phyloP scores from a whole-genome alignment of 2,113 vertebrate genomes.

The Lasiurus borealis region DNA sequence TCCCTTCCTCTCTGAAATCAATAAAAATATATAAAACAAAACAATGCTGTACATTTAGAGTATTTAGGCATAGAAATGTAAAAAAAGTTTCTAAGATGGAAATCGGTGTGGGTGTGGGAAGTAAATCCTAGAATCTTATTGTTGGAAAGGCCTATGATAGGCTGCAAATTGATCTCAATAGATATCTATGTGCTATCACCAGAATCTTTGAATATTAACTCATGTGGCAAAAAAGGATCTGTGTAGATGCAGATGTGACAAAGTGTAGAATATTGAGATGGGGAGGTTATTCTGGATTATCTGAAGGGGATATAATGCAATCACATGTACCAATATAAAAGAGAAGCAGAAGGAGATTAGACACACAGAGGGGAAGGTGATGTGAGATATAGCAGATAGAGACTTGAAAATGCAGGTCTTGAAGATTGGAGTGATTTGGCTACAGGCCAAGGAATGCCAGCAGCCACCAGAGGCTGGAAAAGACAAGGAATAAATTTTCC shows the following conservation, averaged over 20 bases:
- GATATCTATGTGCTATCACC: neutral
- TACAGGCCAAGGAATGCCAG: neutral
- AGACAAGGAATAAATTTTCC: neutral
- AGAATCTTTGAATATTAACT: neutral
- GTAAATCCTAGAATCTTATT: neutral
- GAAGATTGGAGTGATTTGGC: neutral
- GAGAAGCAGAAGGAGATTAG: neutral
- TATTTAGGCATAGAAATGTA: neutral
- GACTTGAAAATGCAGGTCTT: conserved; percentile 18
- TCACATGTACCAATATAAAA: neutral
- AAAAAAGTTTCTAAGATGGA: neutral
- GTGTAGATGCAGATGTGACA: neutral
- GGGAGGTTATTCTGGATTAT: neutral
- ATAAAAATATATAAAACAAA: neutral
- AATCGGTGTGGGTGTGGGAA: neutral
- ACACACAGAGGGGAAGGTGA: neutral
- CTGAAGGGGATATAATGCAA: neutral
- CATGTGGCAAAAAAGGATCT: neutral
- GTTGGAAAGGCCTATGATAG: neutral
- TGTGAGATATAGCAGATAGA: neutral
- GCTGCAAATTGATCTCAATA: neutral
- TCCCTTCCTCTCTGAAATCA: too few relatives aligned
- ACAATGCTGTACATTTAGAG: neutral
- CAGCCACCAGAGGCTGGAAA: neutral
- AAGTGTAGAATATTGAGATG: neutral